Base-by-base conservation (phyloP, 2,797 vertebrate species). In the Pseudopleuronectes americanus region DNA sequence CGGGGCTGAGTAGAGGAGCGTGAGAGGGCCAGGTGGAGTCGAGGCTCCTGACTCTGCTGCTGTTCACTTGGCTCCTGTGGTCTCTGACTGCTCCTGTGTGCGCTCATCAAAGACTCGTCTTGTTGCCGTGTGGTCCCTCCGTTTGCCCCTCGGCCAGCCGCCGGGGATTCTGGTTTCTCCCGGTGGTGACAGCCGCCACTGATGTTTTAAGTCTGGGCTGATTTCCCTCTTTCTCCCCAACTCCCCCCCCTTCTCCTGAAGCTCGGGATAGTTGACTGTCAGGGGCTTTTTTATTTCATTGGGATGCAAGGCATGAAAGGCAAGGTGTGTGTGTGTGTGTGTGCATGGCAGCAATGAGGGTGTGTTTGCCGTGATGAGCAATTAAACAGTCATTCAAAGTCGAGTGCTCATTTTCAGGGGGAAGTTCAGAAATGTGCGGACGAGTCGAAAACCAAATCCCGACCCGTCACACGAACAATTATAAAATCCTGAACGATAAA, bases 311-410 rank as follows among this genome's bases (percentile, higher is more conserved):
- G 89, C 86, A 90, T 90, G 91, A 89, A 89, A 90, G 85, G 80
- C 75, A 64, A 88, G 86, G 90, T 77, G 84, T 76, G 57, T 8
- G 38, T 10, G 55, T 17, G 57, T 2, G n/a, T 19, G 4, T 13
- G 10, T 17, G 60, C 65, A 19, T 4, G 14, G 43, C 43, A 45
- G 43, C 16, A 16, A 6, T 5, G 14, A 45, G 43, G 43, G 67
- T 48, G 47, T 73, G 69, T 45, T 45, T 69, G 69, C 83, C 73
- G 56, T 74, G 68, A 76, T 81, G 62, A 79, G 89, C 90, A 92
- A 94, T 94, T 93, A 92, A 89, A 80, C 81, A 85, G 90, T 91
- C 90, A 92, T 87, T 94, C 92, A 87, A 89, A 84, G 87, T 86
- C 73, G 89, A 92, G 87, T 77, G 77, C 84, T 84, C 74, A 53